Base-by-base conservation (phyloP, 2,888 invertebrate species). In the Agrotis clavis region DNA sequence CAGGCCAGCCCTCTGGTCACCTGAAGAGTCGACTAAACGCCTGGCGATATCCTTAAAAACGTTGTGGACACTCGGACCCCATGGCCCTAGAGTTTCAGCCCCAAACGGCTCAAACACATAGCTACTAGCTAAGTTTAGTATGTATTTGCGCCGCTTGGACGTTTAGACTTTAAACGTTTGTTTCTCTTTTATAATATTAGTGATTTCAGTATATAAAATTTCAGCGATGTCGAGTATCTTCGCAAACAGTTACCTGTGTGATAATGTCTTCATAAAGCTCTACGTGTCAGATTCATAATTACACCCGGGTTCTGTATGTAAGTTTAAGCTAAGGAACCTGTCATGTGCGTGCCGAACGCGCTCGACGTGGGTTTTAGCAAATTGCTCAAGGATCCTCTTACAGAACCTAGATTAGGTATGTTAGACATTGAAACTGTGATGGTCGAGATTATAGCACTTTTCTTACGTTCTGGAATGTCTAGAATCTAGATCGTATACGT, bases 281-380 rank as follows among this genome's bases (percentile, higher is more conserved):
- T 14, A 41, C 48, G 47, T 59, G 51, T 35, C 35, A 41, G 47
- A 35, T 57, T 67, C 18, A 47, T 67, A 50, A 51, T 66, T 25
- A 54, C 53, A 48, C 51, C 50, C 45, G 48, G 13, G 25, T 67
- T 25, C 67, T 47, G 45, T 78, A 62, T 65, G 61, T 75, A 67
- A 81, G 62, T 80, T 79, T 60, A 69, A 75, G 69, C 81, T 81
- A 66, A 74, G 68, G 61, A 70, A 60, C 62, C 74, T 47, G 51
- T 35, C 54, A 81, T 48, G 77, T 70, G 56, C 78, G 78, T 79
- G 81, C 69, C 76, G 50, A 76, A 47, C 59, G 21, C 66, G 59
- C 69, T 63, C 60, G 41, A 21, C 66, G 57, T 45, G 66, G 81
- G 81, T 76, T 61, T 79, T 81, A 81, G 77, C 63, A 60, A n/a